Base-by-base conservation (phyloP, 2,888 invertebrate genomes). In the Nasonovia ribisnigri region DNA sequence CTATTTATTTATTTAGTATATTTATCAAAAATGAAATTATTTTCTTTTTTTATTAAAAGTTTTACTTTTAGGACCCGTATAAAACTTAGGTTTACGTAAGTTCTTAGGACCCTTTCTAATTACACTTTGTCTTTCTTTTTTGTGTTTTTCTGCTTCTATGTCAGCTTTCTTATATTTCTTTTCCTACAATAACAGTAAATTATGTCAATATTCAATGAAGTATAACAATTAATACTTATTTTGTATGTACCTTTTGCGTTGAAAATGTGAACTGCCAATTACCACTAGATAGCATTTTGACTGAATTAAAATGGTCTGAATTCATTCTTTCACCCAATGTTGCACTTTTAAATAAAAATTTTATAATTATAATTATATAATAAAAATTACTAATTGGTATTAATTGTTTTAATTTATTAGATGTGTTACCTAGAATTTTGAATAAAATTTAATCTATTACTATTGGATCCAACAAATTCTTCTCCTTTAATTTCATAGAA, bases 191-290 rank as follows among this genome's bases (percentile, higher is more conserved):
- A 92, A 94, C 16, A 92, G 8, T 51, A 51, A 88, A 43, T 42
- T 43, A 87, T 42, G 5, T 48, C 36, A 51, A 54, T 26, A 84
- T 57, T 36, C 36, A 20, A 24, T 43, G 1, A 91, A 91, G 5
- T 54, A n/a, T 20, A 29, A n/a, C 4, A 46, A 87, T n/a, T 48
- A 86, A 43, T 60, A 26, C 4, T 20, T 42, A 43, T 84, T n/a
- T 43, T 91, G 36, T 88, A 88, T 94, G 95, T 95, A 96, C 96
- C 95, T 96, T 96, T 95, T 96, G 96, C 95, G 97, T 96, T 8
- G 96, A 96, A 95, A 98, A 98, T 43, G 97, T 97, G 97, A 98
- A 98, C 96, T 98, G 97, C 92, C 97, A 96, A 95, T 97, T 98
- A 87, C 98, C 97, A 26, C 97, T 95, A 0, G 97, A 96, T 95